These are phyloP conservation scores for Macquaria ambigua DNA, from an alignment of 2,113 vertebrate species.

Conservation along the genomic window DNA sequence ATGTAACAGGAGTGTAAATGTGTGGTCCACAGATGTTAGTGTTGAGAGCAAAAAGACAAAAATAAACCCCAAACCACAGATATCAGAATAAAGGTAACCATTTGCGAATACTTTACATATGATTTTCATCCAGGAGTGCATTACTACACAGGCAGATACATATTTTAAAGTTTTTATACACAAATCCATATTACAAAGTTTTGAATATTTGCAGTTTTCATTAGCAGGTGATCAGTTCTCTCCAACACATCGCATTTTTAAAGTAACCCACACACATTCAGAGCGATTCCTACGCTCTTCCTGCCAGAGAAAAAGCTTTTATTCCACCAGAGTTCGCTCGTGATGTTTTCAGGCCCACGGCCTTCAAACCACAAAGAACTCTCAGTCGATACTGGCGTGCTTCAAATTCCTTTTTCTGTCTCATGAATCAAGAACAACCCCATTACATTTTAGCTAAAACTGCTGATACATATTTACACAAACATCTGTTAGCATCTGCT, in stretches of 20 bases:
- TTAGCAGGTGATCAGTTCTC: neutral
- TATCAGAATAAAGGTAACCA: neutral
- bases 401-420: constrained; percentile 35
- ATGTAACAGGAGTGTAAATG: neutral
- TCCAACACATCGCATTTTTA: neutral
- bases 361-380: constrained; percentile 31
- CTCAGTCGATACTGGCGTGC: constrained; percentile 12
- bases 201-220: neutral
- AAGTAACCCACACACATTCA: constrained; percentile 63
- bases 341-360: constrained; percentile 48
- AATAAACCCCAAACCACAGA: neutral
- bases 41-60: neutral
- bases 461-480: neutral
- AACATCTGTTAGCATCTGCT: neutral
- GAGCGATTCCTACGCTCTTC: constrained; percentile 39
- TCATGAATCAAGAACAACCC: neutral
- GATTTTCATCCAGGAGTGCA: neutral
- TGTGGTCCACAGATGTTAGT: neutral
- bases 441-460: neutral
- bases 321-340: constrained; percentile 37
- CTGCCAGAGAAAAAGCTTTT: constrained; percentile 35
- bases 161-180: neutral
- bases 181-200: neutral
- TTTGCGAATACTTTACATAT: neutral
- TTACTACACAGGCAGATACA: neutral